A percentile compares a stretch with the other conserved stretches of the same genome.
Conservation (phyloP, 2,888 invertebrate species). For the Oasisia sp. region DNA sequence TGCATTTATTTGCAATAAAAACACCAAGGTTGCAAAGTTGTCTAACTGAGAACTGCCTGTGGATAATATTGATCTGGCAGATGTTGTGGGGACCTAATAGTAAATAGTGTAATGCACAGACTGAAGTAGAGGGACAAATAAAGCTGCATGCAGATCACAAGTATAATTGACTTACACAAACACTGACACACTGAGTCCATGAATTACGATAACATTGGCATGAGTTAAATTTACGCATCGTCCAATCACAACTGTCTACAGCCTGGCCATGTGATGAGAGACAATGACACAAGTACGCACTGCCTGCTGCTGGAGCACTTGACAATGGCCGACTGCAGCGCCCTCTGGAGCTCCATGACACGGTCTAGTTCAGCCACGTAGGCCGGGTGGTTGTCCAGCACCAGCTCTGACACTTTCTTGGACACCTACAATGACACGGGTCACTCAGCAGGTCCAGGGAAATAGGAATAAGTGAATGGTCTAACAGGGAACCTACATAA, state of each 20-base stretch:
- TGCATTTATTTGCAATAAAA: too few species aligned
- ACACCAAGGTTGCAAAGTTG: too few species aligned
- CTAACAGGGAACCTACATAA: neutral
- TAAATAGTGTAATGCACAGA: too few species aligned
- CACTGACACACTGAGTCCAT: too few species aligned
- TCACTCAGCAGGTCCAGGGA: neutral
- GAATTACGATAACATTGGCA: too few species aligned
- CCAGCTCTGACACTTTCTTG: constrained; percentile 90
- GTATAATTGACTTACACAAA: too few species aligned
- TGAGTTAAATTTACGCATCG: neutral
- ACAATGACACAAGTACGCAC: constrained; percentile 42
- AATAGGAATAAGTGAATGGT: neutral
- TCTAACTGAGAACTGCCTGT: too few species aligned
- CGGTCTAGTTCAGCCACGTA: constrained; percentile 86
- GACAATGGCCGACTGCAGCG: constrained; percentile 57
- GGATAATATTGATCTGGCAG: too few species aligned
- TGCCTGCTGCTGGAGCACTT: constrained; percentile 61
- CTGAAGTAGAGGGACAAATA: too few species aligned
- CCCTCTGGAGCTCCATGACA: constrained; percentile 65
- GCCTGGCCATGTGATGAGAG: neutral
- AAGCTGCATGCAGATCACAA: too few species aligned
- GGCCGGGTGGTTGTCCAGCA: constrained; percentile 88
- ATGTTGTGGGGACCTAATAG: too few species aligned
- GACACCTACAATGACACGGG: constrained; percentile 70
- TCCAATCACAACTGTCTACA: neutral